These are phyloP conservation scores for Mus spretus DNA, from an alignment of 2,797 vertebrate genomes.

Conservation along the genomic window DNA sequence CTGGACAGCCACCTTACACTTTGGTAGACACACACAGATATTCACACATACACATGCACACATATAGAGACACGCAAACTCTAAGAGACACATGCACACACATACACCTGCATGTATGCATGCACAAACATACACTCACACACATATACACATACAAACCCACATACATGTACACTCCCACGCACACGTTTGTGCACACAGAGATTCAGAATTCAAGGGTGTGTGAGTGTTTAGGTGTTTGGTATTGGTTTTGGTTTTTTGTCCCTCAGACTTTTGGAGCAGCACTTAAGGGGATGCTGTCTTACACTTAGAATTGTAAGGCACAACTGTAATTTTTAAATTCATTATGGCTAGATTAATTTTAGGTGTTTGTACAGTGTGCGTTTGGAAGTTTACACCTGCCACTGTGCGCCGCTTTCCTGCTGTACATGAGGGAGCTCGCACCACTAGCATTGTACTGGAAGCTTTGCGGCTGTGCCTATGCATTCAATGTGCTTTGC, in stretches of 20 bases:
- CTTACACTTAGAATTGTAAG: not conserved
- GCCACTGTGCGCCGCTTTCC: not conserved
- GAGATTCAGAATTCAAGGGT: not conserved
- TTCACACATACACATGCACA: not conserved
- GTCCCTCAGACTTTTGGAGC: not conserved
- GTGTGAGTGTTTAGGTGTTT: not conserved
- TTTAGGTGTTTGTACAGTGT: not conserved
- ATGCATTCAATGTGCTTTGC: not conserved
- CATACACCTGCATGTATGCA: not conserved
- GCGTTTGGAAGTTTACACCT: slow-evolving; percentile 11
- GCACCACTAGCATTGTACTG: not conserved
- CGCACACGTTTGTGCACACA: not conserved
- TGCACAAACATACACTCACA: not conserved
- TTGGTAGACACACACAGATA: not conserved
- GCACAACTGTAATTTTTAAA: slow-evolving; percentile 37
- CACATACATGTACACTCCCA: not conserved
- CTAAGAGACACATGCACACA: not conserved
- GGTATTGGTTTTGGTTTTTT: too few relatives aligned
- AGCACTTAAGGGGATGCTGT: not conserved
- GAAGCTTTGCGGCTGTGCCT: not conserved
- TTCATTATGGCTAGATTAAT: not conserved
- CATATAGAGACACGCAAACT: not conserved
- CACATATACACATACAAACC: not conserved
- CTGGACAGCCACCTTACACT: not conserved
- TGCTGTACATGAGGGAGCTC: not conserved